Evolutionary conservation across 2,888 invertebrate species (phyloP).

Genomic region (Aspidiotus rigidus): DNA sequence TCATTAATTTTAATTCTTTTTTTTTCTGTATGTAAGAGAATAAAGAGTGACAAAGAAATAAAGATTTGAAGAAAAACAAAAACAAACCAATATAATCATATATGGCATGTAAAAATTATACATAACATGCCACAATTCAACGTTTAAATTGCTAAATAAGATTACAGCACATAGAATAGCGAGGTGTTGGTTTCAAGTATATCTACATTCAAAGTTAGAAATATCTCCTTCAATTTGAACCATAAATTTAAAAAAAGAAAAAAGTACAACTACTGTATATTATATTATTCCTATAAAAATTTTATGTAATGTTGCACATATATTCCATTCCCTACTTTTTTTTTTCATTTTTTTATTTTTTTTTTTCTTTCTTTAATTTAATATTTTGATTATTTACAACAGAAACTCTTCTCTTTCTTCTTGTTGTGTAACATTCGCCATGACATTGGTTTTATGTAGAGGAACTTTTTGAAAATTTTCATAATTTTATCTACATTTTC

Average conservation of each 20-base stretch:
- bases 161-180: constrained; percentile 37
- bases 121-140: constrained; percentile 1
- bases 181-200: constrained; percentile 36
- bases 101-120: no score
- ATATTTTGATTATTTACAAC: not conserved
- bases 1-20: constrained; percentile 1
- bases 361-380: constrained; percentile 9
- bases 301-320: constrained; percentile 15
- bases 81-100: not conserved
- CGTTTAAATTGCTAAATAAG: constrained; percentile 34
- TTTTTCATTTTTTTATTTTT: constrained; percentile 13
- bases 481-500: not conserved
- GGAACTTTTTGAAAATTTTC: no score
- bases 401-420: no score
- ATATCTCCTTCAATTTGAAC: constrained; percentile 10
- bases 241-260: not conserved
- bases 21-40: not conserved
- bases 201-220: constrained; percentile 31
- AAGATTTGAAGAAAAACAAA: constrained; percentile 22
- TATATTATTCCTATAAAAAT: constrained; percentile 8
- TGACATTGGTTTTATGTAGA: no score
- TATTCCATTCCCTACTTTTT: constrained; percentile 10
- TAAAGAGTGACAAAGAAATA: constrained; percentile 24
- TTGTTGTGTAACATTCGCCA: no score
- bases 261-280: constrained; percentile 5